Evolutionary conservation across 2,888 invertebrate species (phyloP), one percentile per base, ranked within the genome.

Genomic region (Andrena praecox): DNA sequence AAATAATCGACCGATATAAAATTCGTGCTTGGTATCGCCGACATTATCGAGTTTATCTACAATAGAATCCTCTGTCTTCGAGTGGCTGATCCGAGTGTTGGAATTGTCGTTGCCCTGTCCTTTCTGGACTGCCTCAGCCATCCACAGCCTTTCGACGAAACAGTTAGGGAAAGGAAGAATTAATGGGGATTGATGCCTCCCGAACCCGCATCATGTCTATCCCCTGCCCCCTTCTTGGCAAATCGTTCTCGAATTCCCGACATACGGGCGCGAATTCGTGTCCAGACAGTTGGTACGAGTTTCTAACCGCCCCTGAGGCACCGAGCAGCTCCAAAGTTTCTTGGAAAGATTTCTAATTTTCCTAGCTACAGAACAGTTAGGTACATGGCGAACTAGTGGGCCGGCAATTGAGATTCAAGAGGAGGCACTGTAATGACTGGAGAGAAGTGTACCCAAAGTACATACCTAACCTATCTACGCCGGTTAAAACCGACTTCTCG

Each of bases 201-300:
- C 66, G 50, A 80, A 66, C 89, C 89, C 89, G 89, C 89, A 89
- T 89, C 48, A 35, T 66, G 72, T 74, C 80, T 20, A 0, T 20
- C 67, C 42, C 16, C 12, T 42, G 74, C 77, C 80, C 70, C 70
- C 77, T 75, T 81, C 64, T 3, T 20, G 67, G 73, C 54, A 67
- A 79, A 74, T 71, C 75, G 42, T 62, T 66, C 67, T n/a, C 70
- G 73, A 24, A 42, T 62, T 66, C 67, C n/a, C 70, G 73, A 27
- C 74, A 89, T 89, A 88, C 88, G 88, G 88, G 89, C 85, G 77
- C 81, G 62, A 86, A 87, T 85, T 87, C 73, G 73, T 80, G 68
- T 42, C 69, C 33, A 31, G 24, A 27, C 71, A 33, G 24, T 27
- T 4, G 12, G 12, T 5, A 27, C 8, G 8, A 59, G 42, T 66